Evolutionary conservation across 2,113 vertebrate genomes (phyloP).

Genomic region (Meleagris gallopavo): DNA sequence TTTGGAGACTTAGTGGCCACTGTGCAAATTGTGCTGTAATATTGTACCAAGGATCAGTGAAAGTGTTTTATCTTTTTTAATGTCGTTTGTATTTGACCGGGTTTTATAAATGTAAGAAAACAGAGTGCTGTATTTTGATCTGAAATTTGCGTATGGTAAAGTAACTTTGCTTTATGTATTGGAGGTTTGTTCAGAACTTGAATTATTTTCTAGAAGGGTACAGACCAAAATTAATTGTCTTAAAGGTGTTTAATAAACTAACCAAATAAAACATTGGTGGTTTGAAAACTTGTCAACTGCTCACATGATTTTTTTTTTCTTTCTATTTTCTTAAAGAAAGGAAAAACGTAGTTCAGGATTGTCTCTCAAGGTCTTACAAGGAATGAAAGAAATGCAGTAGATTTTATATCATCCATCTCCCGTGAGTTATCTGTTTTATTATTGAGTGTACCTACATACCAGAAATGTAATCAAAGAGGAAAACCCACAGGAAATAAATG

Average conservation of each 20-base stretch:
- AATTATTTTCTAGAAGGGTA: conserved; percentile 85
- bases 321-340: not conserved
- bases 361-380: not conserved
- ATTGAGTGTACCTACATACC: conserved; percentile 50
- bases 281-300: conserved; percentile 66
- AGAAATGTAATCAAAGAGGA: conserved; percentile 65
- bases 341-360: not conserved
- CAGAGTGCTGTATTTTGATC: conserved; percentile 85
- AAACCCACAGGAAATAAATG: conserved; percentile 62
- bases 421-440: conserved; percentile 56
- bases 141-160: conserved; percentile 83
- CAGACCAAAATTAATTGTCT: conserved; percentile 80
- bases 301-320: not conserved
- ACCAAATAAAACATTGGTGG: conserved; percentile 80
- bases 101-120: conserved; percentile 84
- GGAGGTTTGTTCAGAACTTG: conserved; percentile 84
- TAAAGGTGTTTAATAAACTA: conserved; percentile 81
- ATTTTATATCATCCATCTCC: conserved; percentile 51
- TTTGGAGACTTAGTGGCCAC: conserved; percentile 62
- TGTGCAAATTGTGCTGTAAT: conserved; percentile 78
- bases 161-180: conserved; percentile 82
- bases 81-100: conserved; percentile 82
- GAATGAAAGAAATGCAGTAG: not conserved
- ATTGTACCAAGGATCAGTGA: conserved; percentile 78
- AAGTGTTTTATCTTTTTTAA: conserved; percentile 85